Base-by-base conservation (phyloP, 2,113 vertebrate species). In the Verasper variegatus region DNA sequence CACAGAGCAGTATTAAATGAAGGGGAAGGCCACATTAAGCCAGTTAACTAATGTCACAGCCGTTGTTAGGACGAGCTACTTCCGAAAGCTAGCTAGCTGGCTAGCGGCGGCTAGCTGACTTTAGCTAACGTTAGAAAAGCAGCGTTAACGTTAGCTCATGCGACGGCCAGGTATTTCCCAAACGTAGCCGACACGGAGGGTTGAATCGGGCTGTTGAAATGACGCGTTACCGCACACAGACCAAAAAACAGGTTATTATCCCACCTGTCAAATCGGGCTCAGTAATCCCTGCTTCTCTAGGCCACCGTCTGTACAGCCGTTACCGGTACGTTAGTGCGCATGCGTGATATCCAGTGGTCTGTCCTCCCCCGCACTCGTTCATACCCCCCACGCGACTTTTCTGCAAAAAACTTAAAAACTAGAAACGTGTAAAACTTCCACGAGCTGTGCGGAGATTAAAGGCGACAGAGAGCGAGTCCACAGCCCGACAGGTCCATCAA, bases 241-340 rank as follows among this genome's bases (percentile, higher is more conserved):
- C 4, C 69, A 3, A 49, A 66, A 68, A 21, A 6, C 2, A 0
- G 14, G 20, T 65, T 60, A 11, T 75, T 23, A 49, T 70, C 87
- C 88, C 74, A 94, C 94, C 94, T 93, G 91, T 93, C 89, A 90
- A 90, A 88, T 89, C 56, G 68, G 86, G 84, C 81, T 91, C 74
- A 31, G 71, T 93, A 91, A 92, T 92, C 92, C 92, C 81, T 88
- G 82, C 68, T 78, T 88, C 72, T 82, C 74, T 89, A 90, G 92
- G 92, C 92, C 92, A 88, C 91, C 56, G 91, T 66, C 68, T 47
- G 55, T 72, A 84, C 84, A 84, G 89, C 91, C 84, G 88, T 86
- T 80, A 90, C 92, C 93, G 93, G 93, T 94, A 89, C 61, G 17
- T 4, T 31, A 83, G n/a, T 86, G 85, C 93, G 92, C 94, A 92